phyloP scores from a whole-genome alignment of 92 coral and sea anemone genomes.

The Porites divaricata region DNA sequence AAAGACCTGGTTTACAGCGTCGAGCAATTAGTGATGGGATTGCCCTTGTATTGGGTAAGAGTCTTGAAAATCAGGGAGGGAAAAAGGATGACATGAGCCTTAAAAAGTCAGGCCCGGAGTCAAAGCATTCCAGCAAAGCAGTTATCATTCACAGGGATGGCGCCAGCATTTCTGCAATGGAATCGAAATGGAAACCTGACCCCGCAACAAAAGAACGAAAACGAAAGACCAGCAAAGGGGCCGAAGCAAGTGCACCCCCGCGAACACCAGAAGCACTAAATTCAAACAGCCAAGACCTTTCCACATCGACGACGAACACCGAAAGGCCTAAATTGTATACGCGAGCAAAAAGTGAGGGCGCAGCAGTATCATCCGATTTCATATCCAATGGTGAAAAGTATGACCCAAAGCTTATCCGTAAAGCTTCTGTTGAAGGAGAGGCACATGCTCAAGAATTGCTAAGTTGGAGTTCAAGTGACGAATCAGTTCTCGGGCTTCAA shows the following conservation, averaged over 20 bases:
- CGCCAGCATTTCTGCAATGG: not conserved
- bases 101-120: too few relatives aligned
- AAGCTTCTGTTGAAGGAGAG: slow-evolving; percentile 11
- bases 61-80: too few relatives aligned
- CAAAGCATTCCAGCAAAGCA: not conserved
- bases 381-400: not conserved
- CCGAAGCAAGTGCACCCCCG: not conserved
- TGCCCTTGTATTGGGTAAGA: too few relatives aligned
- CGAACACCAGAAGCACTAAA: not conserved
- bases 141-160: not conserved
- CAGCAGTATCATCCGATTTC: not conserved
- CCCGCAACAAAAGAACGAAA: too few relatives aligned
- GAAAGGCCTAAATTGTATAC: too few relatives aligned
- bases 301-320: too few relatives aligned
- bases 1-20: not conserved
- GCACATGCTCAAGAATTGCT: slow-evolving; percentile 15
- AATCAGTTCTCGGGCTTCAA: slow-evolving; percentile 21
- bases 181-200: not conserved
- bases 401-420: slow-evolving; percentile 18
- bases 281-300: not conserved
- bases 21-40: not conserved
- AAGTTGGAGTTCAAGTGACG: slow-evolving; percentile 42
- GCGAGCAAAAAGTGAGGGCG: not conserved
- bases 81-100: too few relatives aligned
- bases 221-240: not conserved